phyloP scores from a whole-genome alignment of 2,113 vertebrate species.

The Anser brachyrhynchus region DNA sequence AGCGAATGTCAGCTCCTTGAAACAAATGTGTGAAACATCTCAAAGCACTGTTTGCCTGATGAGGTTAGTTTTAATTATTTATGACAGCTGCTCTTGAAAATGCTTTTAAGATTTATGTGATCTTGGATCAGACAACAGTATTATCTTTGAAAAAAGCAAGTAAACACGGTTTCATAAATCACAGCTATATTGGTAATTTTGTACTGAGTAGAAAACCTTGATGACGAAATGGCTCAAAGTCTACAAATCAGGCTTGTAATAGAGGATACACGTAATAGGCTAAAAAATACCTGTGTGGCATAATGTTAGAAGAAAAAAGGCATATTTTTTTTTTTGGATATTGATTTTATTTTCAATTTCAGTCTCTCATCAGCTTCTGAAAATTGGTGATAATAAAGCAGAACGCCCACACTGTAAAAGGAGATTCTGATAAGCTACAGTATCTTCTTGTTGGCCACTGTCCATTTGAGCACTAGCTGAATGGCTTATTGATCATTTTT shows the following conservation, averaged over 20 bases:
- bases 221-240: constrained; percentile 1
- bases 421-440: not conserved
- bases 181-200: not conserved
- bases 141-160: not conserved
- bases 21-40: not conserved
- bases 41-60: not conserved
- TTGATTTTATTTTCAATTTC: constrained; percentile 50
- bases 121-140: not conserved
- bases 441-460: not conserved
- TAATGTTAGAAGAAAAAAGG: not conserved
- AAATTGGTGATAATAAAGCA: constrained; percentile 14
- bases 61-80: constrained; percentile 59
- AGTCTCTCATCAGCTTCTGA: constrained; percentile 10
- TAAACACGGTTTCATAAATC: constrained; percentile 32
- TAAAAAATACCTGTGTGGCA: not conserved
- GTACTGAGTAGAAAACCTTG: not conserved
- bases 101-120: not conserved
- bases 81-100: constrained; percentile 6
- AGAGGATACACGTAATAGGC: not conserved
- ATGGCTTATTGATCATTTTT: constrained; percentile 54
- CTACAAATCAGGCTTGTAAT: not conserved
- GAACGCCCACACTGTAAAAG: not conserved
- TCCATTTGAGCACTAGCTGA: not conserved
- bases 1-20: not conserved
- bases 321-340: not conserved